Evolutionary conservation across 2,797 vertebrate species (phyloP).

Genomic region (Erithacus rubecula): DNA sequence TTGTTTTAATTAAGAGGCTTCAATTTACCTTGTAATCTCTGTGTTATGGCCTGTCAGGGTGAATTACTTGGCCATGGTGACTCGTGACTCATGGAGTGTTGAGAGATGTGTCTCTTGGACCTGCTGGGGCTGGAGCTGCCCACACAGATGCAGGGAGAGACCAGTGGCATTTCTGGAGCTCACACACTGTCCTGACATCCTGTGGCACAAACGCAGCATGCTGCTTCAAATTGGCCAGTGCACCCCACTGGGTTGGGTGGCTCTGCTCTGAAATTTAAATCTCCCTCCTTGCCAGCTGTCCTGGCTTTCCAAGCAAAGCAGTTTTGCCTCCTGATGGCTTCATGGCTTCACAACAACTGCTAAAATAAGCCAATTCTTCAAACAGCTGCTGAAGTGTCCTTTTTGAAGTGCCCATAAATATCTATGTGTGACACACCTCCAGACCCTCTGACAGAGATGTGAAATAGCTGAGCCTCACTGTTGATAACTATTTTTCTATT

Average conservation of each 20-base stretch:
- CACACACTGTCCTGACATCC: not conserved
- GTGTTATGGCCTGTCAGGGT: rapidly evolving
- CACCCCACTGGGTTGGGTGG: not conserved
- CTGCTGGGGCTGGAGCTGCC: not conserved
- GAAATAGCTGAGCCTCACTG: not conserved
- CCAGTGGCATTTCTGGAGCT: not conserved
- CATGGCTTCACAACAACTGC: not conserved
- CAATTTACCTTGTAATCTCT: not conserved
- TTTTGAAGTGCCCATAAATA: not conserved
- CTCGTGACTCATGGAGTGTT: not conserved
- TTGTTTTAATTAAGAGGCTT: not conserved
- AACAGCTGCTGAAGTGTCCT: not conserved
- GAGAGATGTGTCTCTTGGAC: not conserved
- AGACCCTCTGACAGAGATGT: not conserved
- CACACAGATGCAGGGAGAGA: not conserved
- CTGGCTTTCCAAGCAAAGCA: not conserved
- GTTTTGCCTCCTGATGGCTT: not conserved
- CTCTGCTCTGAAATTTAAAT: not conserved
- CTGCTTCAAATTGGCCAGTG: not conserved
- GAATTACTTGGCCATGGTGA: not conserved
- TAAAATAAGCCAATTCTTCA: not conserved
- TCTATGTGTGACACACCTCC: rapidly evolving
- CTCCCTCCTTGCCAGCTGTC: not conserved
- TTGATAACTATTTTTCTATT: not conserved
- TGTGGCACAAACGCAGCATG: not conserved